phyloP scores from a whole-genome alignment of 2,113 vertebrate genomes.

The Xerus inauris region DNA sequence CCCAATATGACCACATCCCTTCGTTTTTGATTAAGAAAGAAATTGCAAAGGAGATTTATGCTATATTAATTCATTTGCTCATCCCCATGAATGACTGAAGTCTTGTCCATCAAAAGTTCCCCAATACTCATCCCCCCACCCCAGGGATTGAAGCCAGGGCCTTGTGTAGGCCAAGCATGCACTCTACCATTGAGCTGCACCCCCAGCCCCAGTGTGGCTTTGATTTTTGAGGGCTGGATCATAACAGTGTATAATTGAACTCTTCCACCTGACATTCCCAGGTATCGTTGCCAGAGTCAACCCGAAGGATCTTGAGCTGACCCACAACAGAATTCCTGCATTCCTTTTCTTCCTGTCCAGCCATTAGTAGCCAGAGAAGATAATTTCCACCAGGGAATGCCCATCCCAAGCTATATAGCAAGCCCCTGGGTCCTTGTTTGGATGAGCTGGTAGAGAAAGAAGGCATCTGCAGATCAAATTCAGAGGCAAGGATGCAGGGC shows the following conservation, averaged over 20 bases:
- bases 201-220: not conserved
- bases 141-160: not conserved
- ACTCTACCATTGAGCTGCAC: not conserved
- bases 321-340: not conserved
- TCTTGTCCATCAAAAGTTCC: not conserved
- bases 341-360: not conserved
- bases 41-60: not conserved
- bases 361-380: not conserved
- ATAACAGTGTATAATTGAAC: too few relatives aligned
- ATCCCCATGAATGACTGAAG: too few relatives aligned
- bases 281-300: not conserved
- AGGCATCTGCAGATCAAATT: accelerated
- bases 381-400: too few relatives aligned
- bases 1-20: not conserved
- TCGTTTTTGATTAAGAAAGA: not conserved
- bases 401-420: not conserved
- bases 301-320: accelerated
- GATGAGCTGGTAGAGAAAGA: not conserved
- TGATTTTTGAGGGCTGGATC: not conserved
- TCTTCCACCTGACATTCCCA: not conserved
- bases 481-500: not conserved
- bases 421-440: not conserved
- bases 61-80: not conserved
- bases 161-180: not conserved
- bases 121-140: too few relatives aligned